Evolutionary conservation across 2,797 vertebrate genomes (phyloP).

Genomic region (Sebastes matsubarae): DNA sequence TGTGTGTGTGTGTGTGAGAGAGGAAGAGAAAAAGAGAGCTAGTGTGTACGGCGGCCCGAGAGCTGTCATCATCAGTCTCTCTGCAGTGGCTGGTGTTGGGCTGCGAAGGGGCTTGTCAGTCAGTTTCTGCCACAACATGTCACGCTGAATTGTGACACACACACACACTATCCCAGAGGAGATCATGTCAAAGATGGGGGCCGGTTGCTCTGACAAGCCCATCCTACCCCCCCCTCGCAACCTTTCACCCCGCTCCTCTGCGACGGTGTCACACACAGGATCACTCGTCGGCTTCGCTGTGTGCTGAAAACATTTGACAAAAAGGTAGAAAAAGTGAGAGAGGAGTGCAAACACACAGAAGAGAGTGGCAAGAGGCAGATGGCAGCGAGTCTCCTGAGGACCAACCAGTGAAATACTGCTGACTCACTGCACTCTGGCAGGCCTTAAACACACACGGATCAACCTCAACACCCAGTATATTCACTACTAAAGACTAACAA

Average conservation of each 20-base stretch:
- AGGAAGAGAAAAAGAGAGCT: conserved; percentile 58
- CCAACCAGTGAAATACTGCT: conserved; percentile 73
- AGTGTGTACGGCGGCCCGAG: conserved; percentile 68
- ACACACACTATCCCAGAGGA: conserved; percentile 58
- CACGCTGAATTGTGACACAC: conserved; percentile 52
- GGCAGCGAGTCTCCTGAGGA: conserved; percentile 62
- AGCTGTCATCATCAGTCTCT: conserved; percentile 78
- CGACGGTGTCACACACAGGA: conserved; percentile 5
- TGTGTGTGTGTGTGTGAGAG: conserved; percentile 12
- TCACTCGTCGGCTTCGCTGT: conserved; percentile 3
- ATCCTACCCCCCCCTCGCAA: conserved; percentile 36
- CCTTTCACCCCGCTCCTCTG: conserved; percentile 62
- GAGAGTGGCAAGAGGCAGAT: conserved; percentile 55
- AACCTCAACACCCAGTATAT: background rate
- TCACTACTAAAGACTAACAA: background rate
- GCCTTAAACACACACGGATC: conserved; percentile 43
- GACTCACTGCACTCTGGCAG: conserved; percentile 74
- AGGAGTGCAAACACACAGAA: background rate
- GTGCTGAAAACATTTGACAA: background rate
- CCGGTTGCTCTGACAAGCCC: conserved; percentile 57
- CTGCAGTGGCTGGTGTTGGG: conserved; percentile 67
- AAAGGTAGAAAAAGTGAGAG: conserved; percentile 15
- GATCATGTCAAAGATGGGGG: conserved; percentile 66
- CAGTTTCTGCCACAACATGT: conserved; percentile 78
- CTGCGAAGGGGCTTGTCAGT: conserved; percentile 74